These are phyloP conservation scores for Ips nitidus DNA, from an alignment of 1,140 invertebrate genomes.

Conservation along the genomic window DNA sequence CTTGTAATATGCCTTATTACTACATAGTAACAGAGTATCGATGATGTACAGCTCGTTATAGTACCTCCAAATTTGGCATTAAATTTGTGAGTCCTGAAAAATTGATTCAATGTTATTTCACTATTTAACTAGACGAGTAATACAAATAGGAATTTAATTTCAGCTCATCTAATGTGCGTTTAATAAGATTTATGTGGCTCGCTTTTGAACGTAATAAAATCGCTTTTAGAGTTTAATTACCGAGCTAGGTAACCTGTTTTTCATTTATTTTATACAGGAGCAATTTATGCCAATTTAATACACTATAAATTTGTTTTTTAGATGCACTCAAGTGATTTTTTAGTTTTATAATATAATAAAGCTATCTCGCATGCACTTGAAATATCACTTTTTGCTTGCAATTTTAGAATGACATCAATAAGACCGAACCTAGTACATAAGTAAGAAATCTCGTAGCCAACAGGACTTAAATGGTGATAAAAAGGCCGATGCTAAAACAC, in stretches of 20 bases:
- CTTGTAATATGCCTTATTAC: slow-evolving; percentile 27
- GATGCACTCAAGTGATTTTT: slow-evolving; percentile 3
- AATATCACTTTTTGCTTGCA: not conserved
- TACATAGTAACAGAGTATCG: slow-evolving; percentile 20
- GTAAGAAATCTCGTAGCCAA: slow-evolving; percentile 1
- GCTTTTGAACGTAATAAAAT: no score
- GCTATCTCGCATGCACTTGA: not conserved
- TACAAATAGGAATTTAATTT: no score
- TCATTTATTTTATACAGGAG: not conserved
- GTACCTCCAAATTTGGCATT: slow-evolving; percentile 12
- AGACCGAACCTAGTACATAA: no score
- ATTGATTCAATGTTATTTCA: slow-evolving; percentile 1
- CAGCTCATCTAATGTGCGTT: no score
- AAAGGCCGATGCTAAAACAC: slow-evolving; percentile 29
- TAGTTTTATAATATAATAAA: not conserved
- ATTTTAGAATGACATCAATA: not conserved
- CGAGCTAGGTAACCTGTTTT: not conserved
- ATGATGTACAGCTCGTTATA: not conserved
- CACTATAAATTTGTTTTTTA: not conserved
- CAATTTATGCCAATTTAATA: not conserved
- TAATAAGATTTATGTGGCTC: no score
- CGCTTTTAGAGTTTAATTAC: not conserved
- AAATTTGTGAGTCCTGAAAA: not conserved
- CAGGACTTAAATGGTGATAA: slow-evolving; percentile 33
- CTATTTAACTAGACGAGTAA: no score